Conservation (phyloP, 2,113 vertebrate species). For the Mus spicilegus region DNA sequence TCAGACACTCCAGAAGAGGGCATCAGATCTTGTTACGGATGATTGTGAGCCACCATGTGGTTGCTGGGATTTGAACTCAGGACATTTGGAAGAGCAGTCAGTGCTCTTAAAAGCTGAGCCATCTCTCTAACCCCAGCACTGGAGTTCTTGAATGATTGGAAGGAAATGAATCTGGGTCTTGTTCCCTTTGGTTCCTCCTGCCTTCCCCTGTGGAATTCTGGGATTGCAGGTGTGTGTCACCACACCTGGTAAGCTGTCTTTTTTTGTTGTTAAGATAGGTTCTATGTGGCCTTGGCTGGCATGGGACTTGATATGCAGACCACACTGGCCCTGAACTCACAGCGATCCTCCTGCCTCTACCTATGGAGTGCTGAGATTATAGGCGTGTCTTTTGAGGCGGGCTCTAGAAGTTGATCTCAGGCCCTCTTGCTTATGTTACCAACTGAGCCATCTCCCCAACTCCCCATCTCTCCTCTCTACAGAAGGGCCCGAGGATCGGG, state of each 20-base stretch:
- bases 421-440: neutral
- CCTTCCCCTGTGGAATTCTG: neutral
- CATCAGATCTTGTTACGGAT: too few relatives aligned
- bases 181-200: too few relatives aligned
- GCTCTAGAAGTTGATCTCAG: too few relatives aligned
- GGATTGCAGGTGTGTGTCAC: neutral
- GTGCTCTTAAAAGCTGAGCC: too few relatives aligned
- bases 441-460: neutral
- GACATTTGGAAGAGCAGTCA: too few relatives aligned
- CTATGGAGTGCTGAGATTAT: neutral
- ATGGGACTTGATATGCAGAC: neutral
- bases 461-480: neutral
- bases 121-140: neutral
- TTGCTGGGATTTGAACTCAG: too few relatives aligned
- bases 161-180: neutral
- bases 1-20: too few relatives aligned
- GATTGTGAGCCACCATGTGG: too few relatives aligned
- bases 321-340: neutral
- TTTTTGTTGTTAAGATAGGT: neutral
- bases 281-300: neutral
- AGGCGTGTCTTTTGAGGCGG: neutral
- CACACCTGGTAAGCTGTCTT: too few relatives aligned
- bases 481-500: neutral
- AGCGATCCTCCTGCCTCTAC: neutral
- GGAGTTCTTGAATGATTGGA: neutral